phyloP scores from a whole-genome alignment of 37 sponge, comb jelly and placozoan species.

The Chondrilla cf. caribensis region DNA sequence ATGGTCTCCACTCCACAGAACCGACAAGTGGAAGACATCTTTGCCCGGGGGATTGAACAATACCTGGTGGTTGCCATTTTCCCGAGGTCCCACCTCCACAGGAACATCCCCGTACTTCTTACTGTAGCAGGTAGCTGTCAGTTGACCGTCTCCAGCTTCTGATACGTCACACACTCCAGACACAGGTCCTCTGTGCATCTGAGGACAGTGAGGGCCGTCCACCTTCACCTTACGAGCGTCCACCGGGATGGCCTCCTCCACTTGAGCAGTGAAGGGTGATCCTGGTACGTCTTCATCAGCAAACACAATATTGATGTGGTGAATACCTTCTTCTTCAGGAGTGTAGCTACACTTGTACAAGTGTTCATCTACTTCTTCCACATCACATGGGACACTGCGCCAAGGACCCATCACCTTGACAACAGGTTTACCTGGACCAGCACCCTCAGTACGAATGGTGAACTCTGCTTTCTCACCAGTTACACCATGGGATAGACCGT shows the following conservation, averaged over 20 bases:
- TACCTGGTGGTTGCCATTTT: slow-evolving; percentile 11
- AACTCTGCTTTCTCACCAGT: slow-evolving; percentile 56
- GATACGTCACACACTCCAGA: slow-evolving; percentile 27
- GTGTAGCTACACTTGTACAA: slow-evolving; percentile 42
- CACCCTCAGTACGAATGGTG: slow-evolving; percentile 62
- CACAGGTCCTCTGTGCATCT: slow-evolving; percentile 16
- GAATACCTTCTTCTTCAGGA: slow-evolving; percentile 45
- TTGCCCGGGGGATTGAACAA: slow-evolving; percentile 42
- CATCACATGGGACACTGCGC: slow-evolving; percentile 25
- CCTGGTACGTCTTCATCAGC: slow-evolving; percentile 38
- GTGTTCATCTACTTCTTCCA: slow-evolving; percentile 13
- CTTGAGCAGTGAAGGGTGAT: slow-evolving; percentile 61
- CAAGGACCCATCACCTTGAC: slow-evolving; percentile 56
- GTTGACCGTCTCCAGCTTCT: slow-evolving; percentile 65
- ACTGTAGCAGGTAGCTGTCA: slow-evolving; percentile 44
- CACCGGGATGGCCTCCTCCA: slow-evolving; percentile 27
- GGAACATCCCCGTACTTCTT: slow-evolving; percentile 48
- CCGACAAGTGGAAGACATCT: slow-evolving; percentile 51
- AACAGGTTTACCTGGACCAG: slow-evolving; percentile 60
- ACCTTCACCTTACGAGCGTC: slow-evolving; percentile 34
- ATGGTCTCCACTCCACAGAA: slow-evolving; percentile 48
- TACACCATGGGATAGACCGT: slow-evolving; percentile 29
- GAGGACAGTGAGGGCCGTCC: slow-evolving; percentile 33
- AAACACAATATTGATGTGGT: slow-evolving; percentile 56
- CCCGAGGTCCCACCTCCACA: slow-evolving; percentile 21